Evolutionary conservation across 1,140 invertebrate genomes (phyloP), one percentile per base, ranked within the genome.

Genomic region (Dryas iulia): DNA sequence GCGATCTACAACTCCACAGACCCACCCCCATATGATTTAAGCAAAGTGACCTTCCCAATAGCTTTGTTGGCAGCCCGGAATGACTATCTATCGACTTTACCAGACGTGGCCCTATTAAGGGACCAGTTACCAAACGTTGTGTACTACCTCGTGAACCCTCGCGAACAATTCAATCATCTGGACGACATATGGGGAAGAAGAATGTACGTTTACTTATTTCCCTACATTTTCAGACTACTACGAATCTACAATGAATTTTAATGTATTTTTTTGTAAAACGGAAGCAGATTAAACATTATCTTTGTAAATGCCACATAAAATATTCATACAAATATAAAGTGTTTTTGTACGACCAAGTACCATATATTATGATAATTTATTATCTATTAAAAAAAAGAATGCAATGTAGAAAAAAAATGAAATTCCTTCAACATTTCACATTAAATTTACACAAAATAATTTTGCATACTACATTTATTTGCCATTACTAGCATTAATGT

Each of bases 11-110:
- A 87, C n/a, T 73, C 90, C 56, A 56, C 76, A 1, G 73, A 33
- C 10, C 93, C 94, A 8, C 93, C 93, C 26, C 52, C 74, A 8
- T 95, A 95, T 74, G 74, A 93, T 72, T 74, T 94, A 0, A 80
- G 71, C 3, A 92, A 92, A 53, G 88, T 95, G 0, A 92, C 77
- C 12, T 87, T 93, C 10, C 94, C 93, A 2, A 83, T 94, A 2
- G 92, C 91, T 31, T 72, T 95, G 23, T 92, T 93, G 89, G 62
- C 39, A 1, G 71, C 52, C 2, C 52, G 18, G 10, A 81, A 77
- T 35, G 74, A 79, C 35, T 23, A n/a, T 47, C 7, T 78, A 8
- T 71, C 94, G 7, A 73, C 64, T 10, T 14, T 80, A 10, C 28
- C 93, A 91, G 94, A 95, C 73, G 93, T 95, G 0, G 56, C 83